phyloP scores from a whole-genome alignment of 2,888 invertebrate species.

The Agrotis segetum region DNA sequence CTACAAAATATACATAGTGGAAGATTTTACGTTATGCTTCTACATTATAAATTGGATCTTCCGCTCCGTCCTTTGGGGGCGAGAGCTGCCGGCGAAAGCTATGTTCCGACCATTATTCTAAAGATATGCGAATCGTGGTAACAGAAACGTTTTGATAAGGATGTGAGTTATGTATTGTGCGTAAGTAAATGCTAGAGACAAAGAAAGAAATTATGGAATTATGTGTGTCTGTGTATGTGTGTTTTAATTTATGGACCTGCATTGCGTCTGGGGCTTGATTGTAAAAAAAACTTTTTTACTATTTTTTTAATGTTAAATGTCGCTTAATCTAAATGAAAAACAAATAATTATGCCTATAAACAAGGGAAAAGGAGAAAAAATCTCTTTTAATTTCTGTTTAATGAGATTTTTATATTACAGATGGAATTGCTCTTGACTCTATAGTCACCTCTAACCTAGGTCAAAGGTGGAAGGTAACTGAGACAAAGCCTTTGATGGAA shows the following conservation, averaged over 20 bases:
- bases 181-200: conserved; percentile 32
- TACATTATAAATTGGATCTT: conserved; percentile 68
- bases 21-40: conserved; percentile 62
- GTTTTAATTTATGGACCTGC: conserved; percentile 24
- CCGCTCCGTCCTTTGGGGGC: conserved; percentile 54
- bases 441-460: too few species aligned
- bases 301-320: background rate
- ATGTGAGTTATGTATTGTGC: conserved; percentile 41
- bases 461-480: too few species aligned
- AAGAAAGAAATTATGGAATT: conserved; percentile 38
- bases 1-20: conserved; percentile 55
- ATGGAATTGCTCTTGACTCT: too few species aligned
- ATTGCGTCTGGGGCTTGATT: conserved; percentile 17
- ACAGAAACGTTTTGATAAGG: conserved; percentile 50
- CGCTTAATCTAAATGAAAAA: too few species aligned
- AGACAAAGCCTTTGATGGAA: too few species aligned
- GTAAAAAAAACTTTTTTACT: background rate
- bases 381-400: too few species aligned
- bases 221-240: conserved; percentile 6
- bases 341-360: too few species aligned
- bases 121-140: conserved; percentile 53
- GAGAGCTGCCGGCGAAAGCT: conserved; percentile 52
- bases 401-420: too few species aligned
- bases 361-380: too few species aligned
- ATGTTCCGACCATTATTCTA: conserved; percentile 51